Conservation (phyloP, 2,113 vertebrate genomes). For the Bostrychus sinensis region DNA sequence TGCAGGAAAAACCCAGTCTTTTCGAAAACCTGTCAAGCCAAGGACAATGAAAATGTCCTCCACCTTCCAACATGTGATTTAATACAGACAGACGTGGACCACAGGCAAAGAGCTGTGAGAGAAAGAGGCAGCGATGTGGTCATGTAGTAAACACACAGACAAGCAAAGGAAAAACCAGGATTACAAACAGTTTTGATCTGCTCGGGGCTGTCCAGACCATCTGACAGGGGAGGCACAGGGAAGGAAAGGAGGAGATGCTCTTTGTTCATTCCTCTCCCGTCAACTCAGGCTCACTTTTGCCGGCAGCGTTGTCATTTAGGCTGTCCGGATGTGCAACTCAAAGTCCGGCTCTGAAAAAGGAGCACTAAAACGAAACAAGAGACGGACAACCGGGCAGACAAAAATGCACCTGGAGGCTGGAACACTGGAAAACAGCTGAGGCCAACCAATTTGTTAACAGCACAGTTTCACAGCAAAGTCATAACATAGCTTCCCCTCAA, state of each 20-base stretch:
- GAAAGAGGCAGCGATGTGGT: constrained; percentile 53
- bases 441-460: constrained; percentile 66
- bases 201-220: constrained; percentile 63
- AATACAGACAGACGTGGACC: constrained; percentile 62
- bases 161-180: constrained; percentile 60
- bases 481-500: constrained; percentile 11
- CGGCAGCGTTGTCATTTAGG: constrained; percentile 72
- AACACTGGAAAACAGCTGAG: constrained; percentile 69
- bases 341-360: constrained; percentile 60
- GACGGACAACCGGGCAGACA: constrained; percentile 56
- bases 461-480: constrained; percentile 54
- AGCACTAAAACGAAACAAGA: constrained; percentile 50
- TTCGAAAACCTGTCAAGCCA: constrained; percentile 61
- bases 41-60: constrained; percentile 66
- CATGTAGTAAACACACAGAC: constrained; percentile 74
- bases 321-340: constrained; percentile 56
- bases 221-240: constrained; percentile 60
- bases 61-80: constrained; percentile 54
- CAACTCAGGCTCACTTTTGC: constrained; percentile 55
- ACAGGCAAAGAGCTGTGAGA: constrained; percentile 60
- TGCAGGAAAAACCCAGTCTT: constrained; percentile 26
- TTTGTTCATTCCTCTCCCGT: constrained; percentile 62
- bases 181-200: constrained; percentile 76
- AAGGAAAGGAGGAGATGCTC: constrained; percentile 50
- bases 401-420: constrained; percentile 68